A percentile compares a stretch with the other conserved stretches of the same genome.
Conservation (phyloP, 2,113 vertebrate species). For the Struthio camelus region DNA sequence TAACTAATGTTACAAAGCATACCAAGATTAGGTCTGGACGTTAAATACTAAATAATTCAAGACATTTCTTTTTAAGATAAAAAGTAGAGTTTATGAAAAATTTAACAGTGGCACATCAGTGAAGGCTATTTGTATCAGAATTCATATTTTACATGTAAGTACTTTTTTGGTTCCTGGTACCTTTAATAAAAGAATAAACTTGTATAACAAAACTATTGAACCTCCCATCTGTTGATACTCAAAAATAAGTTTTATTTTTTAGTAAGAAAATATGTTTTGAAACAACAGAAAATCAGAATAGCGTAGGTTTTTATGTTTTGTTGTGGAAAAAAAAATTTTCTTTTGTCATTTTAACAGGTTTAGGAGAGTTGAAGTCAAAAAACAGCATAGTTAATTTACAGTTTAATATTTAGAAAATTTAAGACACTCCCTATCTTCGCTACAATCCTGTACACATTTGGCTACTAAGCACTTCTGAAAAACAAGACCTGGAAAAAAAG, state of each 20-base stretch:
- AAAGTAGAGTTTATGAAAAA: background rate
- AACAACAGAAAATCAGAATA: background rate
- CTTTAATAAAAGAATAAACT: background rate
- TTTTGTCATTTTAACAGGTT: background rate
- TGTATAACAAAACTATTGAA: background rate
- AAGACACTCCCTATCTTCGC: no score
- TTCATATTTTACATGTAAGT: background rate
- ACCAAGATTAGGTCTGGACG: background rate
- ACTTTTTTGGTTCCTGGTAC: background rate
- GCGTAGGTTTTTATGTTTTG: background rate
- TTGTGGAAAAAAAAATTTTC: background rate
- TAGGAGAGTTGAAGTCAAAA: background rate
- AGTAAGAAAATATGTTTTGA: background rate
- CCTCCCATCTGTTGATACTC: background rate
- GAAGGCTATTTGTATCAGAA: background rate
- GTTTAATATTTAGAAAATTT: background rate
- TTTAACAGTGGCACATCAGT: background rate
- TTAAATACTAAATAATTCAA: background rate
- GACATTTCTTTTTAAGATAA: background rate
- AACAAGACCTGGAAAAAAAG: background rate
- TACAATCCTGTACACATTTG: background rate
- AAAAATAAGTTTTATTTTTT: background rate
- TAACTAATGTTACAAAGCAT: background rate
- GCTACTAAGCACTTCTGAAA: background rate
- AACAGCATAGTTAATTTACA: background rate